Base-by-base conservation (phyloP, 1,140 invertebrate species). In the Metaphire vulgaris region DNA sequence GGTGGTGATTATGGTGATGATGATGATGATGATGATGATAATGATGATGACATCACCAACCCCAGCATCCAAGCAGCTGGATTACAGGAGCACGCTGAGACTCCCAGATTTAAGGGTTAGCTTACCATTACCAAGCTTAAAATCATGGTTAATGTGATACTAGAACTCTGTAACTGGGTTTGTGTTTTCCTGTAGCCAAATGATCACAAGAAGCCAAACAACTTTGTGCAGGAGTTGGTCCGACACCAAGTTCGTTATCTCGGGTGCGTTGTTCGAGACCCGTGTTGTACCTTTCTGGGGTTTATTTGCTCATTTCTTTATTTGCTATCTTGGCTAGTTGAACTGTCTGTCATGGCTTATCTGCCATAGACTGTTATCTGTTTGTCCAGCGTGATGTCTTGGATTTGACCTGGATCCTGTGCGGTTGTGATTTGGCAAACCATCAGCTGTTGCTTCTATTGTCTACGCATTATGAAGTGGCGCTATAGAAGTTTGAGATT, bases 241-340 rank as follows among this genome's bases (percentile, higher is more conserved):
- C 89, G 90, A 80, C 91, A 93, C 85, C 92, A 94, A 88, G 89
- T 93, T 77, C 88, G 90, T 77, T 91, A 91, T 82, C 88, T 91
- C 80, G 89, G 89, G 90, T 90, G 26, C 14, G 1, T 32, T 32
- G 0, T 28, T 16, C 2, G 14, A 1, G 31, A n/a, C 32, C 31
- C 31, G 31, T 21, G 14, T 2, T 15, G 26, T 68, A 68, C 31
- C 31, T 68, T 68, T 68, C 28, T 26, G 31, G 31, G 1, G 2
- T 29, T 26, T 26, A 68, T 68, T 30, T 2, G 67, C 6, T 2
- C 26, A 2, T 21, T 1, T 68, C 28, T 29, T 68, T 68, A 30
- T 26, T 68, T 30, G 67, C 6, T 1, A 30, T 30, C 31, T 68
- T 68, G 28, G 67, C 28, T 68, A 12, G 2, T 26, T 21, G 31